Conservation (phyloP, 2,797 vertebrate genomes). For the Cirrhinus molitorella region DNA sequence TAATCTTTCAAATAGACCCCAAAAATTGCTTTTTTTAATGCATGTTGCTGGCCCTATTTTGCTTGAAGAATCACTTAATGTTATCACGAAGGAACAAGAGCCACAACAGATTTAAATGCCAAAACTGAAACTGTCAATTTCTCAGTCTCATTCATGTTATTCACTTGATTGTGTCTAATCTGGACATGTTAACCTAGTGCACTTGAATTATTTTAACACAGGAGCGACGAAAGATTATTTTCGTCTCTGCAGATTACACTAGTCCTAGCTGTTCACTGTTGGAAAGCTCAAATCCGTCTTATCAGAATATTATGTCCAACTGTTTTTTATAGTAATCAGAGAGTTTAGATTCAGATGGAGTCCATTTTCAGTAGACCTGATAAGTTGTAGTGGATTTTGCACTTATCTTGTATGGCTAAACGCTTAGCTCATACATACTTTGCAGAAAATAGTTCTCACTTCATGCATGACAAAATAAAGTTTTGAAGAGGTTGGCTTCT, state of each 20-base stretch:
- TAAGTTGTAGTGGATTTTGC: neutral
- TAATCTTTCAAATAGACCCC: neutral
- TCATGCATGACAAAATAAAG: neutral
- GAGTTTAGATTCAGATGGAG: neutral
- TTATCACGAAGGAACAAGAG: no score
- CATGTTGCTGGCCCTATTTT: neutral
- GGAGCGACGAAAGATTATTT: neutral
- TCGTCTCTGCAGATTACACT: neutral
- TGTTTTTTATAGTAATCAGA: neutral
- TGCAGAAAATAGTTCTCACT: neutral
- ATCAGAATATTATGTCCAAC: neutral
- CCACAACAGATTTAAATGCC: no score
- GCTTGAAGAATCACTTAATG: no score
- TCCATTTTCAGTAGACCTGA: neutral
- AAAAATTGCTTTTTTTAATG: neutral
- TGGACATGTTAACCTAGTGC: neutral
- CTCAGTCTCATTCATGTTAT: neutral
- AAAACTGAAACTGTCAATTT: neutral
- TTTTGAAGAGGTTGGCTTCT: neutral
- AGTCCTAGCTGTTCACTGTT: neutral
- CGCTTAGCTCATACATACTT: neutral
- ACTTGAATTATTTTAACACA: neutral
- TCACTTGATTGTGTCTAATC: neutral
- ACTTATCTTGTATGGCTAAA: neutral
- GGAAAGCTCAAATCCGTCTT: neutral